These are phyloP conservation scores for Zygothrica quintamaculata DNA, from an alignment of 2,888 invertebrate species.

Conservation along the genomic window DNA sequence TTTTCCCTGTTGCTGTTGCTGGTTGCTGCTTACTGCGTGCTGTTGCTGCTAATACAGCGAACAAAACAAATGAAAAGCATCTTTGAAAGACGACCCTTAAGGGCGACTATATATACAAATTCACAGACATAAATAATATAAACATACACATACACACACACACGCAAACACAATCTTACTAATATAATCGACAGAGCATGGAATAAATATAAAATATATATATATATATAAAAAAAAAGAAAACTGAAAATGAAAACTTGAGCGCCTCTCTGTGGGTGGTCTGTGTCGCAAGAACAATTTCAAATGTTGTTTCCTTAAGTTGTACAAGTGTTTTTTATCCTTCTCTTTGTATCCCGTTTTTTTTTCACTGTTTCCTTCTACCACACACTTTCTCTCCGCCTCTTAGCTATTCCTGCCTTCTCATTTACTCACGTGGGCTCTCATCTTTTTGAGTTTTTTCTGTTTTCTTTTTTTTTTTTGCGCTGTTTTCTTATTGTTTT, in stretches of 20 bases:
- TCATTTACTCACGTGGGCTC: not conserved
- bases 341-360: too few species aligned
- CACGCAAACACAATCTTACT: too few species aligned
- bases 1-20: conserved; percentile 16
- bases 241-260: conserved; percentile 18
- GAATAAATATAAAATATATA: conserved; percentile 27
- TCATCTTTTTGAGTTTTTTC: not conserved
- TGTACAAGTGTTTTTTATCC: conserved; percentile 66
- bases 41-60: conserved; percentile 37
- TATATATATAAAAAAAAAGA: conserved; percentile 19
- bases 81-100: conserved; percentile 39
- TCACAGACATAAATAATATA: conserved; percentile 16
- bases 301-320: conserved; percentile 67
- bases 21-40: too few species aligned
- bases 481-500: too few species aligned
- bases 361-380: not conserved
- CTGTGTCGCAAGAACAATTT: conserved; percentile 19
- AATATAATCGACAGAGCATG: too few species aligned
- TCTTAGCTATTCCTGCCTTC: not conserved
- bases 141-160: conserved; percentile 21
- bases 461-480: not conserved
- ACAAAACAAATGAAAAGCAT: conserved; percentile 62
- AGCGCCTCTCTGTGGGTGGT: conserved; percentile 32
- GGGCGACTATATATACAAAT: conserved; percentile 18
- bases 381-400: not conserved